Evolutionary conservation across 1,140 invertebrate species (phyloP).

Genomic region (Dinoponera quadriceps): DNA sequence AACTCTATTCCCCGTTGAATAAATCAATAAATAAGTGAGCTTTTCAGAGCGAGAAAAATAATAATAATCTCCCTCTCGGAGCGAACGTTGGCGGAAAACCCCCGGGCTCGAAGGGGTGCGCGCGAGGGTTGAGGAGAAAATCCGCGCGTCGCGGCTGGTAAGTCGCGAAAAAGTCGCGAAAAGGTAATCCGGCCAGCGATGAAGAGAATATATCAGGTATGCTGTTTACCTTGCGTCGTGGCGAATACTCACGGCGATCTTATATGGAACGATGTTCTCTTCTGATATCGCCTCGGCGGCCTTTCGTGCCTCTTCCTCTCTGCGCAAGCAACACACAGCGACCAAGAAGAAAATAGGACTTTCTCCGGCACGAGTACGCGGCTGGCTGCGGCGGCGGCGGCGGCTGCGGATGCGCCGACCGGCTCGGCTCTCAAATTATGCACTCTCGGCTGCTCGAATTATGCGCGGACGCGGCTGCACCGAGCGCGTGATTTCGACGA

Average conservation of each 20-base stretch:
- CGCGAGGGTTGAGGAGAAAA: too few species aligned
- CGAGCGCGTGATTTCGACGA: constrained; percentile 10
- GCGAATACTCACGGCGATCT: constrained; percentile 81
- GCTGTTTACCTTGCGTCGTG: constrained; percentile 49
- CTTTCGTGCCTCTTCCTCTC: constrained; percentile 80
- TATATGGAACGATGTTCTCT: constrained; percentile 83
- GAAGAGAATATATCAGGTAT: neutral
- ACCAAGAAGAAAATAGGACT: constrained; percentile 45
- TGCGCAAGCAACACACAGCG: constrained; percentile 74
- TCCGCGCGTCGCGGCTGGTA: neutral
- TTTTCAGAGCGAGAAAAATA: too few species aligned
- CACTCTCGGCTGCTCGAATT: constrained; percentile 5
- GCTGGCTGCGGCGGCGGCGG: neutral
- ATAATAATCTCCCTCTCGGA: too few species aligned
- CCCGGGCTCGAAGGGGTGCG: too few species aligned
- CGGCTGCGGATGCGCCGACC: neutral
- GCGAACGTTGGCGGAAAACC: too few species aligned
- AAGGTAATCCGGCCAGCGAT: neutral
- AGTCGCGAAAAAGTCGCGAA: neutral
- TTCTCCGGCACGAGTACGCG: constrained; percentile 25
- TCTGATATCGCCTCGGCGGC: constrained; percentile 79
- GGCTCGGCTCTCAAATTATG: constrained; percentile 10
- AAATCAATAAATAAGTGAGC: too few species aligned
- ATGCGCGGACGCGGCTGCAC: constrained; percentile 23
- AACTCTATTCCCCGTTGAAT: too few species aligned